Base-by-base conservation (phyloP, 2,113 vertebrate genomes). In the Paradoxurus hermaphroditus region DNA sequence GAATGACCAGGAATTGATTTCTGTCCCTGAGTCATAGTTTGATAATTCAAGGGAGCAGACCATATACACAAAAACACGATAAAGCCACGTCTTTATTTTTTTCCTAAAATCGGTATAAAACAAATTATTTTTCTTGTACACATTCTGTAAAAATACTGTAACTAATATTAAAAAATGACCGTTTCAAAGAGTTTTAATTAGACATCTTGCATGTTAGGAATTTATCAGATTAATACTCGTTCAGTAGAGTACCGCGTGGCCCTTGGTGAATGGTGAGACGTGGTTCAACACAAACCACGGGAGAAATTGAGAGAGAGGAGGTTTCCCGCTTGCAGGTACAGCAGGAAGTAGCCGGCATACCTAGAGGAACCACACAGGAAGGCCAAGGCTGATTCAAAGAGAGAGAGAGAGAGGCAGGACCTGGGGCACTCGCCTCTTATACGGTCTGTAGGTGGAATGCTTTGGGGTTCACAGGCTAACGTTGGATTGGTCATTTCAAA, bases 11-110 rank as follows among this genome's bases (percentile, higher is more conserved):
- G 1, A 83, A 34, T 95, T 97, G 67, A 36, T 97, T 98, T 77
- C 98, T 67, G 94, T 94, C 91, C 97, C 87, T 91, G 44, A 67
- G 93, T 96, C 97, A 96, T 86, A 97, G 97, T 78, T 73, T 90
- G 88, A 90, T 97, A 90, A 97, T 97, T 98, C 62, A 95, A 31
- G 51, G 92, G 70, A 97, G 96, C 41, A 86, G 41, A 97, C 77
- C 81, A 89, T 87, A 92, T 16, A 70, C 75, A 96, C 21, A 72
- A 63, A 81, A 81, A 13, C 34, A 31, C 2, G 18, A 29, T 36
- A 41, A 49, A 29, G 8, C 25, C 41, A 68, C 56, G 72, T 81
- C 34, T 86, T 51, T 25, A 72, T 65, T 68, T 44, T 89, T 75
- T 46, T 41, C 68, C 12, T n/a, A 39, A 78, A 56, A 68, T 31